A percentile compares a stretch with the other conserved stretches of the same genome.
phyloP scores from a whole-genome alignment of 2,113 vertebrate species.

The Sorex fumeus region DNA sequence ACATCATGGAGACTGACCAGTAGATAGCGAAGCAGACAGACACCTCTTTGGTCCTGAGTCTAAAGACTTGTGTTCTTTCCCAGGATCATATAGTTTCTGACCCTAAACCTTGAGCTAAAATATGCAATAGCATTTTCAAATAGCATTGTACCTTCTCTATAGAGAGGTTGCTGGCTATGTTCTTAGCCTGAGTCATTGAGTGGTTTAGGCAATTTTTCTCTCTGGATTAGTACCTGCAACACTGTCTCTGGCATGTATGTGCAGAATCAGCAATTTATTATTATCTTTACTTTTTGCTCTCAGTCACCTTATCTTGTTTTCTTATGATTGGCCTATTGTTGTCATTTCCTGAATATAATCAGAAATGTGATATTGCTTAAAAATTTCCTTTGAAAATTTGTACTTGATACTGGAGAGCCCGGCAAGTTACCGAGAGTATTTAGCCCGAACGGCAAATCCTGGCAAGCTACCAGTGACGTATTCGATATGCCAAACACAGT shows the following conservation, averaged over 20 bases:
- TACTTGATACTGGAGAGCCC: too few species aligned
- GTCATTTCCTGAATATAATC: conserved; percentile 63
- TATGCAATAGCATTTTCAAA: not conserved
- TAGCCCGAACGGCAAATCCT: too few species aligned
- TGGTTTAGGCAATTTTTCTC: not conserved
- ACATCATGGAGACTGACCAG: too few species aligned
- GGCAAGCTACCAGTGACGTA: too few species aligned
- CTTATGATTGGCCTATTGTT: conserved; percentile 13
- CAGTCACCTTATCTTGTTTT: conserved; percentile 53
- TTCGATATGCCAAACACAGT: too few species aligned
- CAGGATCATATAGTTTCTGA: not conserved
- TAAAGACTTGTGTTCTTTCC: not conserved
- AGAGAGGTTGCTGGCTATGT: not conserved
- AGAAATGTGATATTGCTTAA: conserved; percentile 28
- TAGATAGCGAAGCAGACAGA: not conserved
- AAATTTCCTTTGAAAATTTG: conserved; percentile 59
- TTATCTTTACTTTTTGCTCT: not conserved
- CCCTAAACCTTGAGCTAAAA: not conserved
- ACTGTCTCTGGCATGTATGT: not conserved
- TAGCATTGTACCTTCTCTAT: not conserved
- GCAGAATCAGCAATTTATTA: not conserved
- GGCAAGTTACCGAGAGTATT: too few species aligned
- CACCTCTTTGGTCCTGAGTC: not conserved
- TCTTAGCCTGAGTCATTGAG: not conserved
- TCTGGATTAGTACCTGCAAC: too few species aligned